Base-by-base conservation (phyloP, 1,140 invertebrate genomes). In the Zaprionus taronus region DNA sequence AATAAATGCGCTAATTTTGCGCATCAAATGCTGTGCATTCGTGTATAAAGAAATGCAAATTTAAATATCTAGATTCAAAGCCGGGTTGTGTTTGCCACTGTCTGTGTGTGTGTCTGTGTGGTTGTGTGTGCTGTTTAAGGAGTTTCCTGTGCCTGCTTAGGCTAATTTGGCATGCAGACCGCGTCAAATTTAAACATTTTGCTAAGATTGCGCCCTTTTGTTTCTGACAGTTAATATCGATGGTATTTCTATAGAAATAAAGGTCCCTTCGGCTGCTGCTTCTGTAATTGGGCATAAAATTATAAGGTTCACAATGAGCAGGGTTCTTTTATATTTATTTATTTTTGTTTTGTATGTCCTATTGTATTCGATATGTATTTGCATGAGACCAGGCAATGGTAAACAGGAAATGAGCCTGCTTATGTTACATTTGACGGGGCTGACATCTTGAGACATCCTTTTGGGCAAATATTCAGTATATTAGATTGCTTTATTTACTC, bases 11-110 rank as follows among this genome's bases (percentile, higher is more conserved):
- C 79, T 76, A 80, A 79, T 79, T 89, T 83, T 77, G 49, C 80
- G 83, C 81, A 80, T 86, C 83, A 73, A 86, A 71, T 80, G 76
- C 56, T 73, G 77, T 63, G 72, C 83, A 79, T 79, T 82, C 83
- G 83, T 82, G 83, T 80, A 77, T 82, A 60, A 82, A 74, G 51
- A 58, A 56, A 75, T 69, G 58, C 63, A 77, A 78, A 79, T 79
- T 81, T 72, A 65, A 81, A 79, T 76, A 75, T 69, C 62, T 60
- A 11, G 61, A 34, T 56, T 22, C 31, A 2, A 12, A n/a, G 22
- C 36, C 17, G 6, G 34, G 15, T 41, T 28, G 14, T n/a, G 22
- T 14, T 41, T 26, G 31, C 15, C 7, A 14, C 24, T 9, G 20
- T 41, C 9, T 63, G 12, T 62, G n/a, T 15, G 34, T 53, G 15